Evolutionary conservation across 35 echinoderm and acorn worm species (phyloP).

Genomic region (Strongylocentrotus purpuratus): DNA sequence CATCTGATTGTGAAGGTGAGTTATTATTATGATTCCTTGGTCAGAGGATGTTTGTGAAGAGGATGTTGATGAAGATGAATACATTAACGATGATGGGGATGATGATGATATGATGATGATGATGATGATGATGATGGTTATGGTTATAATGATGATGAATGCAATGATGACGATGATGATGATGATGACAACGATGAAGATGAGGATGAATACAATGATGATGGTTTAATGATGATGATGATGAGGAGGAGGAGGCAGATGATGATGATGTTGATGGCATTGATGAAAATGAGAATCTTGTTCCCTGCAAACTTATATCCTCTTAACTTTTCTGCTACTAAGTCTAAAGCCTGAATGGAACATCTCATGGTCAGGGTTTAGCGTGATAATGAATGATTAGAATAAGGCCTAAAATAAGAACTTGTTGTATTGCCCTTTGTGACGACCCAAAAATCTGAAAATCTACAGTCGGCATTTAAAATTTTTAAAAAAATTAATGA

Average conservation of each 20-base stretch:
- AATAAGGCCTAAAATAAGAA: too few relatives aligned
- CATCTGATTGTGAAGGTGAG: conserved; percentile 64
- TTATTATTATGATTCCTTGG: neutral
- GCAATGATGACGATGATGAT: neutral
- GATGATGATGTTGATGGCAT: too few relatives aligned
- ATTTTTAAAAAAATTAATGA: too few relatives aligned
- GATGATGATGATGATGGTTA: neutral
- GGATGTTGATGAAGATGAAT: neutral
- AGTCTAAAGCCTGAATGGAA: too few relatives aligned
- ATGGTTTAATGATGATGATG: neutral
- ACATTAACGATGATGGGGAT: neutral
- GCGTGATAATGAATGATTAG: too few relatives aligned
- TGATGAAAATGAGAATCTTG: neutral
- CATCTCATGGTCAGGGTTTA: too few relatives aligned
- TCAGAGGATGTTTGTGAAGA: neutral
- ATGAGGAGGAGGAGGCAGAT: too few relatives aligned
- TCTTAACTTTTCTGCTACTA: too few relatives aligned
- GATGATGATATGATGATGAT: neutral
- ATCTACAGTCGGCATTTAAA: too few relatives aligned
- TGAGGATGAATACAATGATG: neutral
- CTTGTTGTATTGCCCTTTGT: too few relatives aligned
- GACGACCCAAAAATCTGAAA: too few relatives aligned
- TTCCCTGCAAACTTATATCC: too few relatives aligned
- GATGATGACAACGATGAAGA: neutral
- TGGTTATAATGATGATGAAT: neutral